A percentile compares a stretch with the other conserved stretches of the same genome.
Conservation (phyloP, 2,113 vertebrate genomes). For the Petromus typicus region DNA sequence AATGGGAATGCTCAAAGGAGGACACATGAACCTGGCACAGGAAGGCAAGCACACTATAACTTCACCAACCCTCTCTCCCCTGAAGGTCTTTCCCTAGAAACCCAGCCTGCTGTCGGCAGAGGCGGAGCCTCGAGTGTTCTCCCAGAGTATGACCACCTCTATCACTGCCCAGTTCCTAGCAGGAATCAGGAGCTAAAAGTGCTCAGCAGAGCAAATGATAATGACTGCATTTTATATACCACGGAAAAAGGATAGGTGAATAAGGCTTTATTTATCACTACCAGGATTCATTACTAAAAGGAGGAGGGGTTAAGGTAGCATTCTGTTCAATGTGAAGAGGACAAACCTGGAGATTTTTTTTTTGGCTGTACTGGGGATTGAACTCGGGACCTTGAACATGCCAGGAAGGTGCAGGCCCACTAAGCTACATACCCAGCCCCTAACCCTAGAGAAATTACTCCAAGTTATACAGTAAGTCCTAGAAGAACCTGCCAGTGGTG, state of each 20-base stretch:
- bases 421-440: no score
- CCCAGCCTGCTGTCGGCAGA: neutral
- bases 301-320: neutral
- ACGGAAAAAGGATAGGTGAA: neutral
- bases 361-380: no score
- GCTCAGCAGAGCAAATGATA: neutral
- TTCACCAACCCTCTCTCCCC: neutral
- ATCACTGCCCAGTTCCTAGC: neutral
- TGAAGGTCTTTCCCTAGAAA: neutral
- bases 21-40: neutral
- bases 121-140: neutral
- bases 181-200: neutral
- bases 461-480: neutral
- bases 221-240: neutral
- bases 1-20: neutral
- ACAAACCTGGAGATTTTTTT: neutral
- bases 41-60: neutral
- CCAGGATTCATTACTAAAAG: neutral
- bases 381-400: no score
- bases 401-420: no score
- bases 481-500: neutral
- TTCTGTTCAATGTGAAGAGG: slow-evolving; percentile 23
- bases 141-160: neutral
- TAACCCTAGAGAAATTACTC: neutral
- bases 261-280: neutral